phyloP scores from a whole-genome alignment of 2,113 vertebrate species.

The Nesogale talazaci region DNA sequence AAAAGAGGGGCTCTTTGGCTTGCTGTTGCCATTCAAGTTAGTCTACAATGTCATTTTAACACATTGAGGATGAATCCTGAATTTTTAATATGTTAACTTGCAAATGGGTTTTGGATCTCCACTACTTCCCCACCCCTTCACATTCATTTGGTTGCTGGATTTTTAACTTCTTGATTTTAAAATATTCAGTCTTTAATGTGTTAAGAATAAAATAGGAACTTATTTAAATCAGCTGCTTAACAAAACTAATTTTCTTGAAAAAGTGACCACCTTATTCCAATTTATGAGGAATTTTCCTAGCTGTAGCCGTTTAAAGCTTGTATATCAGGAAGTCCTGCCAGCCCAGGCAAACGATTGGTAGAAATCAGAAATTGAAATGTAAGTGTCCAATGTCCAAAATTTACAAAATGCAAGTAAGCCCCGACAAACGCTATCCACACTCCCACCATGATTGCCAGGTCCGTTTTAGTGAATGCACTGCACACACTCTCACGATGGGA shows the following conservation, averaged over 20 bases:
- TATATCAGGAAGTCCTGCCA: not conserved
- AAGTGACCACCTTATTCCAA: not conserved
- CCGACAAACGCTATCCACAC: not conserved
- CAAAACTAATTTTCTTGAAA: not conserved
- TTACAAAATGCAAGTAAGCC: not conserved
- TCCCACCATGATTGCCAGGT: not conserved
- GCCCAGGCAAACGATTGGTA: not conserved
- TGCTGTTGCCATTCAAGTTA: not conserved
- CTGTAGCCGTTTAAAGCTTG: not conserved
- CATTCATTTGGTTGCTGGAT: no score
- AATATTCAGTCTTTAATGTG: no score
- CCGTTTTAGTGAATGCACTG: not conserved
- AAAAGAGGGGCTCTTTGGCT: not conserved
- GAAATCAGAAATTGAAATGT: slow-evolving; percentile 44
- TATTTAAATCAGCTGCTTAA: slow-evolving; percentile 14
- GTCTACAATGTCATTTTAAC: not conserved
- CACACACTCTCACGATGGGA: not conserved
- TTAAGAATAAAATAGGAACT: slow-evolving; percentile 10
- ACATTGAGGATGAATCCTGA: no score
- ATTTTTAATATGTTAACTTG: no score
- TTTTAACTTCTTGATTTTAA: no score
- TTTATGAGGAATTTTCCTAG: not conserved
- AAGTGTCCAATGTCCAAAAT: not conserved
- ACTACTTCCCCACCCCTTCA: no score
- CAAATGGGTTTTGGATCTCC: no score